phyloP scores from a whole-genome alignment of 53 echinoderm and acorn worm genomes.

The Henricia sp. region DNA sequence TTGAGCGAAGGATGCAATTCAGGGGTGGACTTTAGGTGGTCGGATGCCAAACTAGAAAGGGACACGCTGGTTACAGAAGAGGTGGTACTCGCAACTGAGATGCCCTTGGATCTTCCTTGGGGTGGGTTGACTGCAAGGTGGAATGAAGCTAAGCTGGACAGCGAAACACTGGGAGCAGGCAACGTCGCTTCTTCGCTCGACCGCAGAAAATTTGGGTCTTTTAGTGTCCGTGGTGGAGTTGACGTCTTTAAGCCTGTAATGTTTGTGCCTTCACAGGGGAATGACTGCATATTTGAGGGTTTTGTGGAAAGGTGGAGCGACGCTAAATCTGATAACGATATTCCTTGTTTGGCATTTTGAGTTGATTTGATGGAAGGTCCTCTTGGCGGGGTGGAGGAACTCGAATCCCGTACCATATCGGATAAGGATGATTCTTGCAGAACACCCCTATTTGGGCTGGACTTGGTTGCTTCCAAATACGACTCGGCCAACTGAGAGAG shows the following conservation, averaged over 20 bases:
- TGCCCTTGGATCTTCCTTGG: background rate
- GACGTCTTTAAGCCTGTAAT: background rate
- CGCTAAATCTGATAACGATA: conserved; percentile 40
- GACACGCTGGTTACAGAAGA: background rate
- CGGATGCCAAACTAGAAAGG: conserved; percentile 32
- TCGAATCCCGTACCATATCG: background rate
- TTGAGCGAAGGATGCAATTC: background rate
- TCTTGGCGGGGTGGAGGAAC: conserved; percentile 16
- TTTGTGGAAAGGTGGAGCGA: conserved; percentile 29
- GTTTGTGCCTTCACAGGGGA: background rate
- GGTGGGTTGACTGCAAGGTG: background rate
- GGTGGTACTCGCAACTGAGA: background rate
- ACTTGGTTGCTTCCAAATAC: conserved; percentile 8
- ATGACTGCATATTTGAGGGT: background rate
- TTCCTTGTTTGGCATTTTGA: background rate
- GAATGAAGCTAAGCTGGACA: conserved; percentile 35
- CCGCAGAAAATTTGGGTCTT: background rate
- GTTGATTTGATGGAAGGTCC: background rate
- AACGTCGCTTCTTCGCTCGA: background rate
- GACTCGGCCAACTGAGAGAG: conserved; percentile 28
- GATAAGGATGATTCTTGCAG: background rate
- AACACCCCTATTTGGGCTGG: background rate
- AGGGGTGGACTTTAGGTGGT: conserved; percentile 27
- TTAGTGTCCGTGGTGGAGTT: background rate
- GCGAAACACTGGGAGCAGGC: background rate